Conservation (phyloP, 1,140 invertebrate genomes). For the Odontomachus brunneus region DNA sequence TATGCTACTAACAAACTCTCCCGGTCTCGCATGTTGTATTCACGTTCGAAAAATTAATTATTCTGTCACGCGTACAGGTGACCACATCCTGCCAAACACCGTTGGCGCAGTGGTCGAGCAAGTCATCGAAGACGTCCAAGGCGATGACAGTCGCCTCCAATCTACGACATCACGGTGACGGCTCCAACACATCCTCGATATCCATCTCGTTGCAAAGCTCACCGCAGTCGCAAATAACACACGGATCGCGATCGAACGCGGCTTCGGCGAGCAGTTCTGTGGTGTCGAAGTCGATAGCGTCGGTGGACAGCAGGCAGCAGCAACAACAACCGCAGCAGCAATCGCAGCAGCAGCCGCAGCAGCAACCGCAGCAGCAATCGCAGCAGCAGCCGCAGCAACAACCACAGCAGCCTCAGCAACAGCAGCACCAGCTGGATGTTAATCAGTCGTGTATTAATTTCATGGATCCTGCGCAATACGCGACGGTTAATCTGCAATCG, state of each 20-base stretch:
- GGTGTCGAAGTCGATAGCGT: slow-evolving; percentile 58
- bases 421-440: slow-evolving; percentile 68
- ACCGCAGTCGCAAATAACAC: slow-evolving; percentile 86
- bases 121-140: slow-evolving; percentile 80
- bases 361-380: slow-evolving; percentile 63
- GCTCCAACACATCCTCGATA: slow-evolving; percentile 89
- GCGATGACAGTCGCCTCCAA: slow-evolving; percentile 77
- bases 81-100: slow-evolving; percentile 72
- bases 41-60: not conserved
- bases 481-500: slow-evolving; percentile 88
- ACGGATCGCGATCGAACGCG: slow-evolving; percentile 80
- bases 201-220: slow-evolving; percentile 89
- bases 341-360: slow-evolving; percentile 59
- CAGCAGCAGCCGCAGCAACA: slow-evolving; percentile 57
- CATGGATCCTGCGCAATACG: slow-evolving; percentile 87
- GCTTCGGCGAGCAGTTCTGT: slow-evolving; percentile 64
- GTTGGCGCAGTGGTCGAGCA: slow-evolving; percentile 82
- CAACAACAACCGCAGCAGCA: slow-evolving; percentile 63
- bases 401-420: slow-evolving; percentile 60
- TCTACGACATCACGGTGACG: slow-evolving; percentile 83
- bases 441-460: slow-evolving; percentile 80
- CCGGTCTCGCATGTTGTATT: not conserved
- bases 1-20: not conserved
- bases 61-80: slow-evolving; percentile 27
- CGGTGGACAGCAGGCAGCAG: slow-evolving; percentile 66